These are phyloP conservation scores for Nomada hirtipes DNA, from an alignment of 2,888 invertebrate species.

Conservation along the genomic window DNA sequence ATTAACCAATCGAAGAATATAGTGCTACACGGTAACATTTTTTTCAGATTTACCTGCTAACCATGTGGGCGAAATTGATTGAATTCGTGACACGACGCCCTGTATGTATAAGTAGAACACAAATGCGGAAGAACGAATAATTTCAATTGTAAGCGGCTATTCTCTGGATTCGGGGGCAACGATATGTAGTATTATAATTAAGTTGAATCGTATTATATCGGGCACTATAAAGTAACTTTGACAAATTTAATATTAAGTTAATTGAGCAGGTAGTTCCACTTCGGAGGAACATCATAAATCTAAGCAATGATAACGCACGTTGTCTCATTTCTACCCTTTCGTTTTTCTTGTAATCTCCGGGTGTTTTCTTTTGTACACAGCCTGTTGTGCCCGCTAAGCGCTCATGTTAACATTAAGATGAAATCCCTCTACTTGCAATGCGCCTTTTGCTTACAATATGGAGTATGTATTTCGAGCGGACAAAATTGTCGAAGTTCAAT, in stretches of 20 bases:
- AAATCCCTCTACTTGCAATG: not conserved
- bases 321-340: constrained; percentile 39
- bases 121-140: too few relatives aligned
- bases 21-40: too few relatives aligned
- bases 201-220: constrained; percentile 5
- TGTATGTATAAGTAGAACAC: too few relatives aligned
- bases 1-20: too few relatives aligned
- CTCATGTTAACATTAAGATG: not conserved
- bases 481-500: not conserved
- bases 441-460: not conserved
- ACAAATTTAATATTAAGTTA: too few relatives aligned
- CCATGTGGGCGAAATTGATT: too few relatives aligned
- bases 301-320: constrained; percentile 15
- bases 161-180: too few relatives aligned
- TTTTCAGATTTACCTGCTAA: too few relatives aligned
- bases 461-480: not conserved
- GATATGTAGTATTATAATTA: not conserved
- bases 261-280: constrained; percentile 50
- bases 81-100: too few relatives aligned
- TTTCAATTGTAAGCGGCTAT: too few relatives aligned
- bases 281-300: constrained; percentile 47
- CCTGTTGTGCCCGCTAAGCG: not conserved
- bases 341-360: constrained; percentile 37
- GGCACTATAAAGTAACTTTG: constrained; percentile 15
- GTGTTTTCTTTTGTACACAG: not conserved